phyloP scores from a whole-genome alignment of 2,888 invertebrate genomes.

The Chloroclysta siterata region DNA sequence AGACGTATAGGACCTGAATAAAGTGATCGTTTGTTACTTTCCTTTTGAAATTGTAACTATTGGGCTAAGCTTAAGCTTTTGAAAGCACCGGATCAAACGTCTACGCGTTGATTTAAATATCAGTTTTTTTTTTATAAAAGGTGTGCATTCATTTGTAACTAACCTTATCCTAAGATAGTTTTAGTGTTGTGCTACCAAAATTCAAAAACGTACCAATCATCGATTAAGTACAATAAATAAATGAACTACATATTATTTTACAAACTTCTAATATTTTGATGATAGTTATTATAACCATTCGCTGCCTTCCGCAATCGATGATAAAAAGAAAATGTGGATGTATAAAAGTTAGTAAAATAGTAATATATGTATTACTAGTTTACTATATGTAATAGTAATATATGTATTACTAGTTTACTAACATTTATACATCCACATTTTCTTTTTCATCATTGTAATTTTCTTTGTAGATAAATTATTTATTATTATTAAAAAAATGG shows the following conservation, averaged over 20 bases:
- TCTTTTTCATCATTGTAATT: too few relatives aligned
- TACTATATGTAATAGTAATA: too few relatives aligned
- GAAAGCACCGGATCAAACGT: background rate
- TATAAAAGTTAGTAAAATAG: background rate
- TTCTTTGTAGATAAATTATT: too few relatives aligned
- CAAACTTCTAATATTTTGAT: too few relatives aligned
- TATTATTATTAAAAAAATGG: too few relatives aligned
- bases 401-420: too few relatives aligned
- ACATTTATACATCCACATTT: too few relatives aligned
- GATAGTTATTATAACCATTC: background rate
- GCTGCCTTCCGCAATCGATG: too few relatives aligned
- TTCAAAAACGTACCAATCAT: too few relatives aligned
- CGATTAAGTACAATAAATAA: too few relatives aligned
- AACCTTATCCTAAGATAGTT: background rate
- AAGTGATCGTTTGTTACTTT: slow-evolving; percentile 12
- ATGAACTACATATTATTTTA: too few relatives aligned
- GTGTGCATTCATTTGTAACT: background rate
- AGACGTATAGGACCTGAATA: slow-evolving; percentile 41
- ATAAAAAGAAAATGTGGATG: background rate
- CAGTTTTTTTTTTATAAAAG: background rate
- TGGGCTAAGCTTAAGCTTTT: slow-evolving; percentile 3
- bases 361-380: too few relatives aligned
- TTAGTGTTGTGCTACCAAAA: background rate
- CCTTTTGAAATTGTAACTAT: slow-evolving; percentile 8
- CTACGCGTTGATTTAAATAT: background rate